phyloP scores from a whole-genome alignment of 2,797 vertebrate species.

The Rhynchonycteris naso region DNA sequence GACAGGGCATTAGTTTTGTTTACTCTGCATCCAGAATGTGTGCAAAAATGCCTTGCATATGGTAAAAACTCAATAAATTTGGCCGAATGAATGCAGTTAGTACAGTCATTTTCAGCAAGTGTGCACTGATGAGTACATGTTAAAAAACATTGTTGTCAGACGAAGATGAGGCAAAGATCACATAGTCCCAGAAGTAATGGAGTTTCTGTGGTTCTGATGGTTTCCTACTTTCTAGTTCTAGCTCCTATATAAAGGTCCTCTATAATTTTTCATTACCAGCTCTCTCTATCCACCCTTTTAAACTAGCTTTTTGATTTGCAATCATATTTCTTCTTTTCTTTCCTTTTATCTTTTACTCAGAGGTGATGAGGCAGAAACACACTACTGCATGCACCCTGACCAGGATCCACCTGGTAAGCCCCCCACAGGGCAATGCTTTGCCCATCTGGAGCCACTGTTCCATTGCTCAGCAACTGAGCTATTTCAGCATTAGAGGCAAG shows the following conservation, averaged over 20 bases:
- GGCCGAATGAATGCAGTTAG: neutral
- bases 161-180: neutral
- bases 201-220: neutral
- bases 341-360: no score
- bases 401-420: no score
- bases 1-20: neutral
- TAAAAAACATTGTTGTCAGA: neutral
- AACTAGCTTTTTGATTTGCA: neutral
- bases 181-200: neutral
- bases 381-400: no score
- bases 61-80: constrained; percentile 1
- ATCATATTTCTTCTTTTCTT: neutral
- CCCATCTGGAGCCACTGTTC: no score
- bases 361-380: no score
- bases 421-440: no score
- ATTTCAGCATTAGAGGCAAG: no score
- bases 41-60: neutral
- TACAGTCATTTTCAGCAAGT: neutral
- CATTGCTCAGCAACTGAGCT: no score
- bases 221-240: neutral
- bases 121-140: neutral
- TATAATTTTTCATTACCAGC: neutral
- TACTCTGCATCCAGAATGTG: neutral
- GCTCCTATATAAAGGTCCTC: neutral
- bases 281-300: neutral